Percentiles rank a stretch among this genome's conserved stretches.
Conservation (phyloP, 1,140 invertebrate species). For the Drosophila leontia region DNA sequence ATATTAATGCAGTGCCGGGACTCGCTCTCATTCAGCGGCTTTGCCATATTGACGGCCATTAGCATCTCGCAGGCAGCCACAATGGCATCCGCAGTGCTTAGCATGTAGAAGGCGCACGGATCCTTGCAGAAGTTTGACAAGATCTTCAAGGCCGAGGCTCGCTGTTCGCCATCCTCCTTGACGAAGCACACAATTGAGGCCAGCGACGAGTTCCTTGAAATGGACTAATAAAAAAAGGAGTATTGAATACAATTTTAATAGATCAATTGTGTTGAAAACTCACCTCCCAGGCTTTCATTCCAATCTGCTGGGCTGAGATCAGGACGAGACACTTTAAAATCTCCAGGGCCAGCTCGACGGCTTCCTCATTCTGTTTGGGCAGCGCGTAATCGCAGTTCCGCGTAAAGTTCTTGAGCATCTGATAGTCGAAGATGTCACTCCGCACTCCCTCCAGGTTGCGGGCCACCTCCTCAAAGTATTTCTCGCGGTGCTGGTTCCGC, state of each 20-base stretch:
- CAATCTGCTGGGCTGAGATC: slow-evolving; percentile 71
- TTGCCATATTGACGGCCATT: slow-evolving; percentile 67
- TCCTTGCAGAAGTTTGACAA: slow-evolving; percentile 82
- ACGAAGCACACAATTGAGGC: slow-evolving; percentile 76
- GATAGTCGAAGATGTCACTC: slow-evolving; percentile 80
- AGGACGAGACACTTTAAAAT: slow-evolving; percentile 77
- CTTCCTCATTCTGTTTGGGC: slow-evolving; percentile 66
- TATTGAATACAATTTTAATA: not conserved
- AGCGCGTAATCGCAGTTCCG: slow-evolving; percentile 65
- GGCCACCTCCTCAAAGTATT: slow-evolving; percentile 83
- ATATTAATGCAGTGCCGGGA: slow-evolving; percentile 79
- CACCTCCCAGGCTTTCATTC: slow-evolving; percentile 69
- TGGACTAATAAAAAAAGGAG: slow-evolving; percentile 29
- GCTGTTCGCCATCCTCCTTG: slow-evolving; percentile 72
- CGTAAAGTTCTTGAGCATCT: slow-evolving; percentile 73
- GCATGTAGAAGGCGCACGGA: slow-evolving; percentile 69
- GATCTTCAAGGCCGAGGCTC: slow-evolving; percentile 70
- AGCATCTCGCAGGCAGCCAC: slow-evolving; percentile 77
- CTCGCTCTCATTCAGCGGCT: slow-evolving; percentile 71
- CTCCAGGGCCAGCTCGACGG: slow-evolving; percentile 71
- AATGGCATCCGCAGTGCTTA: slow-evolving; percentile 78
- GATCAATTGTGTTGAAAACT: not conserved
- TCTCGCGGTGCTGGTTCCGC: slow-evolving; percentile 78
- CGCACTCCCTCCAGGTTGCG: slow-evolving; percentile 79
- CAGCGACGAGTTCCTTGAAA: slow-evolving; percentile 60